Conservation (phyloP, 2,797 vertebrate genomes). For the Babyrousa celebensis region DNA sequence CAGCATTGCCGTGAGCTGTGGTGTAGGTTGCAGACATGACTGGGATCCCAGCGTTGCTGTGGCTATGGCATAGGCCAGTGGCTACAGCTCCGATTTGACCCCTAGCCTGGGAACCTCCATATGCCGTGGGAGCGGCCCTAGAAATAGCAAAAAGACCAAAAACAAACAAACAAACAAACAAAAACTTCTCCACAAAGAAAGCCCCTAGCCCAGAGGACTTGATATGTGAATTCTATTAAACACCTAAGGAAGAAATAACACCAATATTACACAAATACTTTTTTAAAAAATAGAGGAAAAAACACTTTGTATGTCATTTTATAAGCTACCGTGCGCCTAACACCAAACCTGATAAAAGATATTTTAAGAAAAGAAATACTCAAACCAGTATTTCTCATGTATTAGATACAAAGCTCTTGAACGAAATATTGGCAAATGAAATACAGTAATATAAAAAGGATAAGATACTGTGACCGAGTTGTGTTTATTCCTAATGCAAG, state of each 20-base stretch:
- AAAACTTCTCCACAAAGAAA: constrained; percentile 28
- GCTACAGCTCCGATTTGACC: no score
- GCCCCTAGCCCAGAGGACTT: not conserved
- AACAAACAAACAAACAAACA: no score
- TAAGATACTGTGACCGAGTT: not conserved
- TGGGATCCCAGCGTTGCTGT: no score
- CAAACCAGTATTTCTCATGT: constrained; percentile 3
- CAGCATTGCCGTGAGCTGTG: no score
- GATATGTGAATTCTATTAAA: not conserved
- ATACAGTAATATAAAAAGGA: not conserved
- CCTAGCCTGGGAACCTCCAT: no score
- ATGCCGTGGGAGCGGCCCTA: no score
- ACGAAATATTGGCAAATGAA: constrained; percentile 26
- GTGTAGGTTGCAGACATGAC: no score
- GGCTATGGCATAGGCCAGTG: no score
- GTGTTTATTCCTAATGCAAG: not conserved
- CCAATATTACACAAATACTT: not conserved
- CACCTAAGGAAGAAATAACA: not conserved
- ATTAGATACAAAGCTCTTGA: constrained; percentile 18
- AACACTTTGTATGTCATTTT: not conserved
- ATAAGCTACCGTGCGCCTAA: not conserved
- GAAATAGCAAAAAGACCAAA: no score
- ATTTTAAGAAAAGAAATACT: not conserved
- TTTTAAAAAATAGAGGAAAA: not conserved
- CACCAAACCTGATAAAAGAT: not conserved